Percentiles rank a stretch among this genome's conserved stretches.
These are phyloP conservation scores for Puma concolor DNA, from an alignment of 2,113 vertebrate species.

Conservation along the genomic window DNA sequence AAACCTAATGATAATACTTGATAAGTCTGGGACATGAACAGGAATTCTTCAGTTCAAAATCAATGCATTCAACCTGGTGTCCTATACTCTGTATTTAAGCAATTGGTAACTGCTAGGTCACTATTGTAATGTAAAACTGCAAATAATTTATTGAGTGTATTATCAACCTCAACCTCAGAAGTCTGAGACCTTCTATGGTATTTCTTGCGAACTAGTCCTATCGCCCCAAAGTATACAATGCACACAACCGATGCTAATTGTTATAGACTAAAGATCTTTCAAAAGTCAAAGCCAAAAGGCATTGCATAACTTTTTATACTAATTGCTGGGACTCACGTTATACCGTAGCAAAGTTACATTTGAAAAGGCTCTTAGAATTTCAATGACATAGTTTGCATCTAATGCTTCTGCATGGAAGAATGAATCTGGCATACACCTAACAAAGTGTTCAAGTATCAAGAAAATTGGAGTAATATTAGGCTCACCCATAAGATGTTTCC, in stretches of 20 bases:
- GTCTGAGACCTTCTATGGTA: neutral
- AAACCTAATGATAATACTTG: neutral
- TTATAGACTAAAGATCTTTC: neutral
- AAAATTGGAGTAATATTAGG: neutral
- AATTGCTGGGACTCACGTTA: neutral
- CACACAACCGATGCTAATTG: neutral
- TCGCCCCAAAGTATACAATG: neutral
- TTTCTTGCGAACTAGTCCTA: neutral
- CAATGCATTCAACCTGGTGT: neutral
- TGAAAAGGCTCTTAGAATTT: neutral
- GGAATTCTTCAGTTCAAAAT: constrained; percentile 34
- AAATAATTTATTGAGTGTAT: neutral
- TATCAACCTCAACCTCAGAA: neutral
- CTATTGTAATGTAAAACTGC: neutral
- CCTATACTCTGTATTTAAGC: neutral
- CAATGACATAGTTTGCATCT: neutral
- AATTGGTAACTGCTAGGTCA: neutral
- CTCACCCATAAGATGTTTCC: neutral
- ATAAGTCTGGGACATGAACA: neutral
- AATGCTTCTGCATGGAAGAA: neutral
- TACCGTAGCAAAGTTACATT: neutral
- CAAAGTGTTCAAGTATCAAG: neutral
- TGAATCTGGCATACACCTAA: neutral
- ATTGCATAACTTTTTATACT: neutral
- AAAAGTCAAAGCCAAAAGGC: constrained; percentile 39